Evolutionary conservation across 2,113 vertebrate genomes (phyloP), one percentile per base, ranked within the genome.

Genomic region (Procavia capensis): DNA sequence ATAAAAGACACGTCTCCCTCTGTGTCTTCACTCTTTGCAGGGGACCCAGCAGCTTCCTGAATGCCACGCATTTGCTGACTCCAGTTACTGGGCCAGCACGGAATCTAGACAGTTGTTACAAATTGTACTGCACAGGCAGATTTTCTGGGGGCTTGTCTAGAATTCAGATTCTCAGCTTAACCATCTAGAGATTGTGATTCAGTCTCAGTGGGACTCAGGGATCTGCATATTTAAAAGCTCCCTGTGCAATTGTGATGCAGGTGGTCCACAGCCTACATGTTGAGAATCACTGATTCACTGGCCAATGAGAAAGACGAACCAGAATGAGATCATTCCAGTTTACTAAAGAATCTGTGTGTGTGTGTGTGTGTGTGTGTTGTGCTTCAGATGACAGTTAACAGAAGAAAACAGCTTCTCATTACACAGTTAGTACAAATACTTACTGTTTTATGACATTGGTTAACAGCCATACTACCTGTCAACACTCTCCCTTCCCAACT

Each of bases 161-260:
- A n/a, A 45, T 95, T 85, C 82, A 36, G 34, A 89, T 80, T 79
- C 45, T n/a, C 36, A 61, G 39, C 64, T 63, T 10, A 68, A 86
- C 39, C 86, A 34, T 24, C 41, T 22, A 41, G 82, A 84, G 31
- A 29, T 25, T 74, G 36, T 14, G n/a, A 43, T 63, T 75, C 57
- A 24, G 0, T 43, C 27, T 76, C 19, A 10, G 31, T 9, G 31
- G 36, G 22, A 31, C 85, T 70, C 36, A 24, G 43, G 36, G 75
- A 47, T 70, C 27, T 34, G 34, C 27, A 19, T 78, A n/a, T 75
- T 74, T 59, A 72, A 6, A 66, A 59, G 43, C 84, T 72, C 45
- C 64, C 16, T 36, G 1, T 86, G 27, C 76, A 45, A 78, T 36
- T 57, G 45, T 43, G n/a, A 92, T 75, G 39, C 61, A n/a, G 11